Base-by-base conservation (phyloP, 2,888 invertebrate genomes). In the Diadromus collaris region DNA sequence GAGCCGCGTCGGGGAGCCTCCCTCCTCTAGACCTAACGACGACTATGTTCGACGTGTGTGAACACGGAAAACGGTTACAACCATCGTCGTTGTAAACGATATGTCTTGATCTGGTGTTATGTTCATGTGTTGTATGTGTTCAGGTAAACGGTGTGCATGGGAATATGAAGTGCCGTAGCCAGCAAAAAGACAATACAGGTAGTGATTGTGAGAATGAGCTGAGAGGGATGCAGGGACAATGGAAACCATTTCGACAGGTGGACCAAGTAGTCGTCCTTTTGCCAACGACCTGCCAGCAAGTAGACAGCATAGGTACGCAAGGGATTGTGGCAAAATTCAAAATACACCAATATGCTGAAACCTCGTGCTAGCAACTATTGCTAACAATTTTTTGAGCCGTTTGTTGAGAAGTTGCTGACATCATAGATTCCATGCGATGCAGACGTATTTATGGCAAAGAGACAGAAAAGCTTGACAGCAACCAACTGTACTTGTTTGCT, bases 11-110 rank as follows among this genome's bases (percentile, higher is more conserved):
- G 54, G 54, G 6, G 27, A 19, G n/a, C 46, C 7, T 19, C 13
- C 46, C 7, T 19, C 13, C 21, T 24, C 48, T 24, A 46, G n/a
- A 32, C 38, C 13, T 19, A 13, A 54, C 75, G 44, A 51, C 65
- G 64, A 64, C 67, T 7, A 67, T 44, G 44, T 46, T 56, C 48
- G 71, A 54, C 38, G 61, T 70, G 46, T 46, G 60, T 38, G 41
- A 70, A 54, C 48, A 34, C 16, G 51, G 41, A 29, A 38, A 46
- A 16, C 7, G 16, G 19, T 38, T 75, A 63, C 44, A 16, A 51
- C 54, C 61, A 9, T 13, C 5, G 10, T 24, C 38, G 63, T 24
- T 56, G 21, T 32, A 64, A 60, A 54, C 63, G 24, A 68, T 67
- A 44, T 76, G 64, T 64, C 63, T 21, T 44, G 13, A 13, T 72